These are phyloP conservation scores for Nyctibius bracteatus DNA, from an alignment of 2,113 vertebrate species.

Conservation along the genomic window DNA sequence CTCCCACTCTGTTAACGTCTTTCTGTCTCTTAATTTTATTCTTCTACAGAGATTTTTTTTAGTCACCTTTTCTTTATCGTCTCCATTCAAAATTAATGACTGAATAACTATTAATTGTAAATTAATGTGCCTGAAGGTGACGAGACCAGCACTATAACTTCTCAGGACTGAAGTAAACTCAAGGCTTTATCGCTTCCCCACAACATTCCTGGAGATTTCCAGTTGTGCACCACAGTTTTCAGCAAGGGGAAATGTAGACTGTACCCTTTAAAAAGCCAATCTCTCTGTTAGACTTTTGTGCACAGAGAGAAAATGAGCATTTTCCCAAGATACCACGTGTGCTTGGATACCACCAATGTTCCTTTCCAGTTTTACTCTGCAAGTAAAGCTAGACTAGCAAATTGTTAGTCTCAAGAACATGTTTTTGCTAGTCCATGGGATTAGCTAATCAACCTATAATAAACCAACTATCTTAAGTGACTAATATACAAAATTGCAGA, in stretches of 20 bases:
- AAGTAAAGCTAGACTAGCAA: neutral
- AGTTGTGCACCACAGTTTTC: neutral
- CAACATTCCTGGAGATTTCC: neutral
- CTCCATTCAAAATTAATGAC: neutral
- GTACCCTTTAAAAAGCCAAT: neutral
- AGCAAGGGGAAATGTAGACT: neutral
- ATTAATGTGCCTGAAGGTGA: neutral
- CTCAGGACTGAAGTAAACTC: neutral
- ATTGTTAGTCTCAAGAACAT: neutral
- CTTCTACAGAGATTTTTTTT: neutral
- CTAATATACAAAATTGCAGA: neutral
- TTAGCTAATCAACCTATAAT: neutral
- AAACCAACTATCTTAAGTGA: no score
- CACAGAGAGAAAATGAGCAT: neutral
- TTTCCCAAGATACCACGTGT: neutral
- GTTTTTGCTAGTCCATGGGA: neutral
- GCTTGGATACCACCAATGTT: neutral
- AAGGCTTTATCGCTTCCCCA: neutral
- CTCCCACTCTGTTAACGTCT: neutral
- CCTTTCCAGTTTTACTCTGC: neutral
- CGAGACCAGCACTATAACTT: neutral
- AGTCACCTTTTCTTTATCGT: slow-evolving; percentile 6
- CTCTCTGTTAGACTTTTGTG: neutral
- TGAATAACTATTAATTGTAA: neutral
- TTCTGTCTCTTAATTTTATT: neutral